Conservation (phyloP, 2,113 vertebrate species). For the Dryoscopus gambensis region DNA sequence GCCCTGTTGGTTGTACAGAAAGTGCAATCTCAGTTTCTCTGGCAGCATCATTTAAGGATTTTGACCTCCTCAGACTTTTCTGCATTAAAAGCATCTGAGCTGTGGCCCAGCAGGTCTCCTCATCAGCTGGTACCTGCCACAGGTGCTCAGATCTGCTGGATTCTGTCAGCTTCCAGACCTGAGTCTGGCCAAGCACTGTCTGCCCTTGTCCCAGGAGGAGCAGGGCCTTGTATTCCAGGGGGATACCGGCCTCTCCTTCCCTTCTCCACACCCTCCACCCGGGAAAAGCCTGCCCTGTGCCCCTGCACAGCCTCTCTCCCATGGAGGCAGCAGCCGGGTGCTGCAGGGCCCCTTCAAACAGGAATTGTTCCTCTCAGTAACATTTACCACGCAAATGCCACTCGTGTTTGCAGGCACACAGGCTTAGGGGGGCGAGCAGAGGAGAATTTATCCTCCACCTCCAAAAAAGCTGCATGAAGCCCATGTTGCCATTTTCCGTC, state of each 20-base stretch:
- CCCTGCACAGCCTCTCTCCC: background rate
- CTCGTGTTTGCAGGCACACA: background rate
- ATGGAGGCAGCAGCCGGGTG: background rate
- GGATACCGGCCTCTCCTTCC: background rate
- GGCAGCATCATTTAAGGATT: background rate
- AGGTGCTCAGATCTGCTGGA: background rate
- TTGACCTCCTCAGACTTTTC: background rate
- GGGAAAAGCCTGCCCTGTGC: background rate
- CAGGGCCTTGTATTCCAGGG: background rate
- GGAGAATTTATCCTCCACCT: background rate
- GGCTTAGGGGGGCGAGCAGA: background rate
- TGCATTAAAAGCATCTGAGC: background rate
- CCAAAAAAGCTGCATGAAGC: background rate
- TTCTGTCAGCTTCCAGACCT: background rate
- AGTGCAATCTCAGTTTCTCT: background rate
- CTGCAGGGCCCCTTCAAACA: background rate
- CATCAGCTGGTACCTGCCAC: background rate
- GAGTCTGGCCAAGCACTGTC: background rate
- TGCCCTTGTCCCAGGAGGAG: background rate
- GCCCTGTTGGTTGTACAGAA: background rate
- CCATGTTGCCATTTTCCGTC: accelerated
- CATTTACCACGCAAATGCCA: background rate
- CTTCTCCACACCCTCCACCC: background rate
- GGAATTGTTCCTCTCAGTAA: background rate
- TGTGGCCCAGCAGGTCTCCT: background rate